These are phyloP conservation scores for Sardina pilchardus DNA, from an alignment of 2,113 vertebrate genomes.

Conservation along the genomic window DNA sequence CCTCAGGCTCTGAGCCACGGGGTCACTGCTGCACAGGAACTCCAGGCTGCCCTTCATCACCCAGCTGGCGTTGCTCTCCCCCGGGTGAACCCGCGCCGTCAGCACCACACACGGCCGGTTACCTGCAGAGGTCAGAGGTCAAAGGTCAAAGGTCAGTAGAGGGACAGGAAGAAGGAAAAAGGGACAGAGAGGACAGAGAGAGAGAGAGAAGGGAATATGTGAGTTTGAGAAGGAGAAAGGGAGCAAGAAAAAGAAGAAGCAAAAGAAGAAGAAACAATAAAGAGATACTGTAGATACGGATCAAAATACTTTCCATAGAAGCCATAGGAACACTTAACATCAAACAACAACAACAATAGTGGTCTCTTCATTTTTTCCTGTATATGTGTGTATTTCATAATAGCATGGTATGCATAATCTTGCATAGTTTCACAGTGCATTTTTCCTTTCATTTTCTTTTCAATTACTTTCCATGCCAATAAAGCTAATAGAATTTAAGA, in stretches of 20 bases:
- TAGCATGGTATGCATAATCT: too few relatives aligned
- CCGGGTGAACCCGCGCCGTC: constrained; percentile 85
- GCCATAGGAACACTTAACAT: too few relatives aligned
- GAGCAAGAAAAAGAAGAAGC: not conserved
- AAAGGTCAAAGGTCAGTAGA: not conserved
- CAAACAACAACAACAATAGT: too few relatives aligned
- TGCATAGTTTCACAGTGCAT: too few relatives aligned
- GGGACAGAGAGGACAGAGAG: not conserved
- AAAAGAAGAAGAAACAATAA: too few relatives aligned
- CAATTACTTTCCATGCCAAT: too few relatives aligned
- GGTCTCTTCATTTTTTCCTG: too few relatives aligned
- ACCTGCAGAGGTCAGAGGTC: constrained; percentile 60
- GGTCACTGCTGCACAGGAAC: constrained; percentile 83
- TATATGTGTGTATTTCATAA: too few relatives aligned
- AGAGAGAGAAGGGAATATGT: not conserved
- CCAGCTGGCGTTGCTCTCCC: constrained; percentile 94
- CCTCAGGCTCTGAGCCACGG: constrained; percentile 81
- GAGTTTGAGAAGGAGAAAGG: not conserved
- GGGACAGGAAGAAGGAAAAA: not conserved
- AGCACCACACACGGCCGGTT: constrained; percentile 82
- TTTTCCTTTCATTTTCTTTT: too few relatives aligned
- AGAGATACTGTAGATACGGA: not conserved
- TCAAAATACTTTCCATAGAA: not conserved
- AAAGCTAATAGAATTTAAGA: not conserved
- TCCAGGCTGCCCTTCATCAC: constrained; percentile 93